These are phyloP conservation scores for Tenodera sinensis DNA, from an alignment of 2,888 invertebrate species.

Conservation along the genomic window DNA sequence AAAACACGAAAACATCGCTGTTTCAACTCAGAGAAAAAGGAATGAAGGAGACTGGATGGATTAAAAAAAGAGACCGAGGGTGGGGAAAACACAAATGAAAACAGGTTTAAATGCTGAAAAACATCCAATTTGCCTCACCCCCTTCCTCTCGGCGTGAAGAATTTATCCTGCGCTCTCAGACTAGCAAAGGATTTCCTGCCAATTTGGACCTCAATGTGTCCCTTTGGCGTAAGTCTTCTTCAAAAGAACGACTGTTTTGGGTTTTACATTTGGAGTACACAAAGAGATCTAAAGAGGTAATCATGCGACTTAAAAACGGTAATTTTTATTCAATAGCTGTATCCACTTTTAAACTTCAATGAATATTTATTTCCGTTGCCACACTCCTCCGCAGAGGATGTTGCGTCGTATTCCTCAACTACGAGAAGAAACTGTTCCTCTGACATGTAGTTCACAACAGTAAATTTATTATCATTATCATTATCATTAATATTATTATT, in stretches of 20 bases:
- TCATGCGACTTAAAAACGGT: neutral
- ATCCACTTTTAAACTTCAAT: neutral
- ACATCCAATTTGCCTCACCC: neutral
- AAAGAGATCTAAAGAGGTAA: neutral
- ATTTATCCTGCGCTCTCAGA: neutral
- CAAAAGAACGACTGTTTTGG: conserved; percentile 1
- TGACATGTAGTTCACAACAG: too few species aligned
- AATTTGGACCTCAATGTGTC: neutral
- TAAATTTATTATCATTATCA: too few species aligned
- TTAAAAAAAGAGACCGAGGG: neutral
- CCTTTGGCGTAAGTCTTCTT: neutral
- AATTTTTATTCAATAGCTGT: neutral
- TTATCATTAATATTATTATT: too few species aligned
- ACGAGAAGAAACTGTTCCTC: neutral
- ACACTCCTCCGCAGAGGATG: neutral
- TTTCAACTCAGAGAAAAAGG: neutral
- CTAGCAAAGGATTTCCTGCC: neutral
- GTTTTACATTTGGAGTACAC: neutral
- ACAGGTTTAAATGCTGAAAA: neutral
- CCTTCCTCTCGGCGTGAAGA: neutral
- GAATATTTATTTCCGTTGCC: neutral
- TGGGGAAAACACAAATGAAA: neutral
- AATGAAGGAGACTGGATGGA: neutral
- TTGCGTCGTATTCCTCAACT: neutral
- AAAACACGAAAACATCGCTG: neutral